phyloP scores from a whole-genome alignment of 2,797 vertebrate species.

The Cyclopterus lumpus region DNA sequence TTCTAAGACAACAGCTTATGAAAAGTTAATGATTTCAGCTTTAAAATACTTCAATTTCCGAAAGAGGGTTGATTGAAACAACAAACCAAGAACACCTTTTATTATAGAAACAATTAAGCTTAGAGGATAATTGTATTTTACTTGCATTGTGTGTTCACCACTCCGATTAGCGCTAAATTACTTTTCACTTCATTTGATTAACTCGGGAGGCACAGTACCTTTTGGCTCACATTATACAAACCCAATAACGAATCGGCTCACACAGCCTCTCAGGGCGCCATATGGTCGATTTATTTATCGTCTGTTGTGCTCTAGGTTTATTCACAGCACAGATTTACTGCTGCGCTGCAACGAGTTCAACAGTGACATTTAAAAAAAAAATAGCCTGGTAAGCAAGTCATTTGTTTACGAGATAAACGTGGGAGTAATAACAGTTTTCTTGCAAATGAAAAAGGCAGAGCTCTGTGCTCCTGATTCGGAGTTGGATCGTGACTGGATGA shows the following conservation, averaged over 20 bases:
- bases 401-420: constrained; percentile 45
- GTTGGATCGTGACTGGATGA: constrained; percentile 1
- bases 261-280: constrained; percentile 37
- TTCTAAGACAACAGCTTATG: not conserved
- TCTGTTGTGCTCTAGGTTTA: constrained; percentile 34
- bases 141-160: not conserved
- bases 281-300: constrained; percentile 51
- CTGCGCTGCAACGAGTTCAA: constrained; percentile 12
- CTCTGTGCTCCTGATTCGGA: constrained; percentile 15
- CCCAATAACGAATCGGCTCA: constrained; percentile 39
- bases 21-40: not conserved
- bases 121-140: not conserved
- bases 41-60: not conserved
- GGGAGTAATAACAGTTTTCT: constrained; percentile 34
- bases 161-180: constrained; percentile 38
- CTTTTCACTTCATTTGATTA: constrained; percentile 44
- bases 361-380: constrained; percentile 18
- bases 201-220: constrained; percentile 18
- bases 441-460: constrained; percentile 30
- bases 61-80: not conserved
- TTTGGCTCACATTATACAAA: constrained; percentile 40
- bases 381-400: constrained; percentile 22
- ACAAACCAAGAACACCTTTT: not conserved
- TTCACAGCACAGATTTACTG: constrained; percentile 40
- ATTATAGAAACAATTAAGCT: not conserved